Percentiles rank a stretch among this genome's conserved stretches.
Evolutionary conservation across 2,113 vertebrate genomes (phyloP).

Genomic region (Xenopus laevis): DNA sequence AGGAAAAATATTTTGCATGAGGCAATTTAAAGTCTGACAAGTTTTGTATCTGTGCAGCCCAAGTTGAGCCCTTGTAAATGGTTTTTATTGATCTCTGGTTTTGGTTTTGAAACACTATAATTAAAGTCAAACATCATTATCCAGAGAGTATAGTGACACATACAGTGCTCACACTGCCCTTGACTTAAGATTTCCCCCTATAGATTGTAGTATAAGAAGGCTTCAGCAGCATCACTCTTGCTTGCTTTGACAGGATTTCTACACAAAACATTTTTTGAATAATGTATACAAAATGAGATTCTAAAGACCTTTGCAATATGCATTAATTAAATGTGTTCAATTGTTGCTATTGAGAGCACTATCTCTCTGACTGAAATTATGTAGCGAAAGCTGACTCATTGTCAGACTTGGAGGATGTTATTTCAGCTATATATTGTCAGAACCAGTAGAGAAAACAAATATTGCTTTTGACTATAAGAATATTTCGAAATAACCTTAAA

Average conservation of each 20-base stretch:
- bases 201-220: not conserved
- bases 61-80: slow-evolving; percentile 45
- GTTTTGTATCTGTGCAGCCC: slow-evolving; percentile 35
- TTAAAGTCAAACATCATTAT: slow-evolving; percentile 45
- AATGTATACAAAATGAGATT: too few relatives aligned
- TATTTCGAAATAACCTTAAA: too few relatives aligned
- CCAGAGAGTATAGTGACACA: slow-evolving; percentile 22
- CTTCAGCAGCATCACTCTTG: not conserved
- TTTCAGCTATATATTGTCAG: too few relatives aligned
- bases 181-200: not conserved
- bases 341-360: too few relatives aligned
- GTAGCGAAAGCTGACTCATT: too few relatives aligned
- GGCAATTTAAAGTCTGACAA: not conserved
- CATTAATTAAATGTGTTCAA: too few relatives aligned
- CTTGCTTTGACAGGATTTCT: not conserved
- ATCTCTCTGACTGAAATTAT: too few relatives aligned
- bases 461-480: too few relatives aligned
- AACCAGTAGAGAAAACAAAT: too few relatives aligned
- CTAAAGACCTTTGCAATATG: too few relatives aligned
- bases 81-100: slow-evolving; percentile 56
- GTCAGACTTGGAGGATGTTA: too few relatives aligned
- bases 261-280: too few relatives aligned
- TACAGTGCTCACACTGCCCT: not conserved
- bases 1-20: slow-evolving; percentile 1
- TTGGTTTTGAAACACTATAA: slow-evolving; percentile 54